Conservation (phyloP, 2,888 invertebrate genomes). For the Conomelus anceps region DNA sequence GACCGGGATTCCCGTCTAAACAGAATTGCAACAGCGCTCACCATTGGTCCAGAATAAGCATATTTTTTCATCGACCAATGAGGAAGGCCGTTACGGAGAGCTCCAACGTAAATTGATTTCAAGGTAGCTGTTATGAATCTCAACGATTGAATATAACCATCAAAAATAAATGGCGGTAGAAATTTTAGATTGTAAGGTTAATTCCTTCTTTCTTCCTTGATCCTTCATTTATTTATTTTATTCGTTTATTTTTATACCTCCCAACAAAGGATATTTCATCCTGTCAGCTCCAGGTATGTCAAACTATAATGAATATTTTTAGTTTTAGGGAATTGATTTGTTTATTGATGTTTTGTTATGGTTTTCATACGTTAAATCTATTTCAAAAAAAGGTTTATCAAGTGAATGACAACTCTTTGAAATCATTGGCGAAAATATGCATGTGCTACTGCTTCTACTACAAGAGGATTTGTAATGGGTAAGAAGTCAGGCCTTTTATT, state of each 20-base stretch:
- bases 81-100: neutral
- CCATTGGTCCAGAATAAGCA: slow-evolving; percentile 12
- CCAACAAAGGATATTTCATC: neutral
- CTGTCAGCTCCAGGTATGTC: neutral
- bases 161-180: slow-evolving; percentile 3
- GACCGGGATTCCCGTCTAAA: slow-evolving; percentile 42
- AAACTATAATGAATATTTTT: too few relatives aligned
- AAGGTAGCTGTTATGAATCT: neutral
- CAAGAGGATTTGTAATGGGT: too few relatives aligned
- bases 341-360: neutral
- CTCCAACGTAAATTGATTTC: slow-evolving; percentile 6
- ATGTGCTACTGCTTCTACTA: neutral
- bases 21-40: neutral
- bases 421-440: neutral
- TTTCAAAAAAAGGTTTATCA: neutral
- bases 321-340: neutral
- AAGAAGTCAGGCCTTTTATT: too few relatives aligned
- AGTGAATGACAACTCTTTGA: neutral
- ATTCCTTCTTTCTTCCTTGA: neutral
- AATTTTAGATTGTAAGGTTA: neutral
- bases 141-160: neutral
- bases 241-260: neutral
- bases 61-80: slow-evolving; percentile 1
- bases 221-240: neutral
- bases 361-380: neutral